Conservation (phyloP, 2,113 vertebrate genomes). For the Aplodontia rufa region DNA sequence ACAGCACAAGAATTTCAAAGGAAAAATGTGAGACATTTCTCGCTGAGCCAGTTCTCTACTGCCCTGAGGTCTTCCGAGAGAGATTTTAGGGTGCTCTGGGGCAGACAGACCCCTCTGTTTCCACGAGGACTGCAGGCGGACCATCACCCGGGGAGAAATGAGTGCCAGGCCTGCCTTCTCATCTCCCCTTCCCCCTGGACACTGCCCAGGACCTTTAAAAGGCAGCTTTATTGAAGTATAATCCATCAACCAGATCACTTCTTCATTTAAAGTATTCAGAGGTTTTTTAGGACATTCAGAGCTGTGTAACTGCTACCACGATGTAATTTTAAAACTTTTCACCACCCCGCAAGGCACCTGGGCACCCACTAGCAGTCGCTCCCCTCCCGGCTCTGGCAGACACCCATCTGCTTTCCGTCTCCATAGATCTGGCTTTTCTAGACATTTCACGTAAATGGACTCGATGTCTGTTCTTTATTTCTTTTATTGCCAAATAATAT, state of each 20-base stretch:
- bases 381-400: background rate
- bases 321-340: background rate
- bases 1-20: background rate
- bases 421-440: background rate
- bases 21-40: background rate
- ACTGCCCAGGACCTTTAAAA: background rate
- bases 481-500: background rate
- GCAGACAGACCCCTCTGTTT: background rate
- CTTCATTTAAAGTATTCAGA: background rate
- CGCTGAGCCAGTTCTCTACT: background rate
- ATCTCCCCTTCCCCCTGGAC: too few relatives aligned
- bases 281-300: background rate
- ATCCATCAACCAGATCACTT: background rate
- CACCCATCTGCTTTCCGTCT: background rate
- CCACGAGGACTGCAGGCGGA: too few relatives aligned
- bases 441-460: background rate
- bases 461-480: too few relatives aligned
- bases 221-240: background rate
- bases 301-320: background rate
- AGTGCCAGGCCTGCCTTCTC: fast-evolving
- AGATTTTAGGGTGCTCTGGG: background rate
- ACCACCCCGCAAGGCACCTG: background rate
- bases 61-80: background rate
- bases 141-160: background rate
- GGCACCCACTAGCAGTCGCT: background rate